phyloP scores from a whole-genome alignment of 2,797 vertebrate genomes.

The Staurois parvus region DNA sequence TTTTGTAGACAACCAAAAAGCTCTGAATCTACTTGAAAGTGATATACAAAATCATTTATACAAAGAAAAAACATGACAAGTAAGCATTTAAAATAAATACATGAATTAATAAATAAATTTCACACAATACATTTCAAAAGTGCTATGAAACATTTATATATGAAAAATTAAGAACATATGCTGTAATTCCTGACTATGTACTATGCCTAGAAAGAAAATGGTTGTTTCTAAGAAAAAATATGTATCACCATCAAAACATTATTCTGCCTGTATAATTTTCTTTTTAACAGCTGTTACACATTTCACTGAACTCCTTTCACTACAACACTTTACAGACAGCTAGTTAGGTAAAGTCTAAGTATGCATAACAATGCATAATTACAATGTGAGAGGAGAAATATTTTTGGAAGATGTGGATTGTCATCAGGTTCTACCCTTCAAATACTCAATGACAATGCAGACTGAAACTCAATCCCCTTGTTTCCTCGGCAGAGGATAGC shows the following conservation, averaged over 20 bases:
- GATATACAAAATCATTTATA: no score
- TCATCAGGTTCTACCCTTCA: background rate
- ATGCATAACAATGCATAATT: constrained; percentile 25
- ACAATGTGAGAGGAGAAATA: constrained; percentile 31
- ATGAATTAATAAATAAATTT: no score
- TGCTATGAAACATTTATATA: no score
- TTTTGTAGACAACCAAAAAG: no score
- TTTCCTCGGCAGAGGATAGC: constrained; percentile 21
- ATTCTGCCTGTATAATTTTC: background rate
- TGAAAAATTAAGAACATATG: no score
- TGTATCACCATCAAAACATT: background rate
- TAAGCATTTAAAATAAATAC: no score
- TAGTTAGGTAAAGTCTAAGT: background rate
- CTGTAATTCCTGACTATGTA: no score
- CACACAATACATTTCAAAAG: no score
- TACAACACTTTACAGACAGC: background rate
- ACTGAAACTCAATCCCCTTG: constrained; percentile 18
- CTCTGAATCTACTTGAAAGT: no score
- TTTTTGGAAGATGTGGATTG: background rate
- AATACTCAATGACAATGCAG: constrained; percentile 24
- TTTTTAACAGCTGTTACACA: background rate
- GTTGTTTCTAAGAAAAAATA: background rate
- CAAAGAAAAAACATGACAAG: no score
- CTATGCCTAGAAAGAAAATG: no score
- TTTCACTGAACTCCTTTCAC: background rate